phyloP scores from a whole-genome alignment of 2,888 invertebrate genomes.

The Tineola bisselliella region DNA sequence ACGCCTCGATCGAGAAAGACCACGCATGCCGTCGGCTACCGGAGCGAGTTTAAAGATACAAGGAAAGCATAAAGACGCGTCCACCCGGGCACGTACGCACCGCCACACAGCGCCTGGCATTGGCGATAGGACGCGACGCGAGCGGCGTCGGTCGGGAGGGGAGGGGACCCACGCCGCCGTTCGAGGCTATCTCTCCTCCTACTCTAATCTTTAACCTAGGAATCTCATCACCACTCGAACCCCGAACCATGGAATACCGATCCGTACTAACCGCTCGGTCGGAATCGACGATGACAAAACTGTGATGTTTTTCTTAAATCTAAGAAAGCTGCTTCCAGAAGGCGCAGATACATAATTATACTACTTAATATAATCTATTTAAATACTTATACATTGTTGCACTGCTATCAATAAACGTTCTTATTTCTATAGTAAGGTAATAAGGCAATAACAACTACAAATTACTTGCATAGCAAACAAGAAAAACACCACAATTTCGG shows the following conservation, averaged over 20 bases:
- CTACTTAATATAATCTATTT: background rate
- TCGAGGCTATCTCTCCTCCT: constrained; percentile 43
- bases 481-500: constrained; percentile 67
- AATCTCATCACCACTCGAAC: constrained; percentile 36
- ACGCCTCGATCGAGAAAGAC: constrained; percentile 12
- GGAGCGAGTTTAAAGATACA: constrained; percentile 26
- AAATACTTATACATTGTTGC: constrained; percentile 21
- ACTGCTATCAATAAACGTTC: constrained; percentile 33
- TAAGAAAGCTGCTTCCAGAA: background rate
- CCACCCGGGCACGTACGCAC: background rate
- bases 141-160: constrained; percentile 17
- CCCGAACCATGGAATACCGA: constrained; percentile 46
- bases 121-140: constrained; percentile 16
- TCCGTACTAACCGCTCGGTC: constrained; percentile 37
- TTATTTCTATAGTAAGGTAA: constrained; percentile 31
- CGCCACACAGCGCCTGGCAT: background rate
- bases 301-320: constrained; percentile 58
- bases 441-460: background rate
- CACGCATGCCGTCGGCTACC: constrained; percentile 21
- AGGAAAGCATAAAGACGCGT: background rate
- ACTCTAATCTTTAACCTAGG: constrained; percentile 63
- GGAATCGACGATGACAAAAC: constrained; percentile 59
- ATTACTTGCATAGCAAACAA: background rate
- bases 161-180: constrained; percentile 36
- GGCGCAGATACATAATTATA: background rate